Conservation (phyloP, 2,888 invertebrate genomes). For the Dicycla oo region DNA sequence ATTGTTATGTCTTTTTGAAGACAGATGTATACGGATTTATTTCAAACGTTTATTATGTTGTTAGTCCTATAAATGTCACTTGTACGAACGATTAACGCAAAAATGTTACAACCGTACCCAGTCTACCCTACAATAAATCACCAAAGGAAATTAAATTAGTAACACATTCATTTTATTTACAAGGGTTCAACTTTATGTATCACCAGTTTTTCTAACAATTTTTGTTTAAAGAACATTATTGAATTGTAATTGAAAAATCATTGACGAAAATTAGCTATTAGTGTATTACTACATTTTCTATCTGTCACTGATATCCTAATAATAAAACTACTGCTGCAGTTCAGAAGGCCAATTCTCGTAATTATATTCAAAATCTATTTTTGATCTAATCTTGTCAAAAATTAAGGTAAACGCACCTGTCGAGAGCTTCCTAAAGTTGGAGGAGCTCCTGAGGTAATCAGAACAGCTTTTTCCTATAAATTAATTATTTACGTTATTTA, state of each 20-base stretch:
- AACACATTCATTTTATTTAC: not conserved
- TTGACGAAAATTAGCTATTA: not conserved
- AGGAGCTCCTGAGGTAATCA: not conserved
- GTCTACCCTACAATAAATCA: too few species aligned
- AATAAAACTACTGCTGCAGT: not conserved
- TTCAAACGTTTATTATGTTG: too few species aligned
- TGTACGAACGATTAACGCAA: too few species aligned
- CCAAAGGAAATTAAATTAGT: not conserved
- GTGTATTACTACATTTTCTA: not conserved
- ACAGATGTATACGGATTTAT: too few species aligned
- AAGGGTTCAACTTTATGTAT: not conserved
- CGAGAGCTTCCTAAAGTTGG: conserved; percentile 3
- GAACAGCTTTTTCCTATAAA: conserved; percentile 1
- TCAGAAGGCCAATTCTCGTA: not conserved
- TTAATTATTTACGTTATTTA: not conserved
- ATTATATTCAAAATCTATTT: not conserved
- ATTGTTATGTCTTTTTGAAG: too few species aligned
- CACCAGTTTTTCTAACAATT: not conserved
- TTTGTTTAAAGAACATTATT: not conserved
- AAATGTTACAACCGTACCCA: too few species aligned
- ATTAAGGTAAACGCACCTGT: not conserved
- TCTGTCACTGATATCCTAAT: not conserved
- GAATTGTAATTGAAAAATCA: not conserved
- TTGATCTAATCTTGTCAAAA: not conserved
- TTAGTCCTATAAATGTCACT: too few species aligned